Evolutionary conservation across 2,888 invertebrate genomes (phyloP), one percentile per base, ranked within the genome.

Genomic region (Candidula unifasciata): DNA sequence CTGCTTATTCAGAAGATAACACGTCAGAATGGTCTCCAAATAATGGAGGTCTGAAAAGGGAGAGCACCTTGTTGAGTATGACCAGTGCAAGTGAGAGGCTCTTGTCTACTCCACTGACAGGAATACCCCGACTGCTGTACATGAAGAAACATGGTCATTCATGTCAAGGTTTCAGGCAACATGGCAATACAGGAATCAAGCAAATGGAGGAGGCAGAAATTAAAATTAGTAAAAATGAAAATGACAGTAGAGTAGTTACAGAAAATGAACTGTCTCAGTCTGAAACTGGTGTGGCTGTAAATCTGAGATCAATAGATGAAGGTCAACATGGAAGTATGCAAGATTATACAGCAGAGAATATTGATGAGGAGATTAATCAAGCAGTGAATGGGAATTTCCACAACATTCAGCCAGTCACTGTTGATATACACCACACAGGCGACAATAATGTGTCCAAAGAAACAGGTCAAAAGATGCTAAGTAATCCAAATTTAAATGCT

Each of bases 81-180:
- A 76, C 83, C 54, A 84, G 85, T 60, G 85, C 87, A 18, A 85
- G 86, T 24, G 88, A 88, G 76, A 78, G 86, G 13, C 69, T 87
- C 24, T 71, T 87, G 77, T 76, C 86, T 10, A 80, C 82, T 2
- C 76, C 78, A 24, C 88, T 89, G 33, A 81, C 86, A 13, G 89
- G 87, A 33, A 84, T 88, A 33, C 89, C 89, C 13, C 80, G 89
- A n/a, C 83, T 90, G 24, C 66, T 90, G 27, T 73, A 74, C 21
- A 86, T 89, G 18, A 64, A 52, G 30, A 44, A 37, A 80, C 27
- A 68, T 0, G 44, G 16, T 18, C 68, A 52, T 16, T 64, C 35
- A 3, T 30, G 16, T 30, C 76, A 66, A 21, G 10, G 8, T n/a
- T 44, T 10, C 24, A 52, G 3, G 5, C n/a, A 6, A 0, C 52